Evolutionary conservation across 2,113 vertebrate species (phyloP).

Genomic region (Melanerpes formicivorus): DNA sequence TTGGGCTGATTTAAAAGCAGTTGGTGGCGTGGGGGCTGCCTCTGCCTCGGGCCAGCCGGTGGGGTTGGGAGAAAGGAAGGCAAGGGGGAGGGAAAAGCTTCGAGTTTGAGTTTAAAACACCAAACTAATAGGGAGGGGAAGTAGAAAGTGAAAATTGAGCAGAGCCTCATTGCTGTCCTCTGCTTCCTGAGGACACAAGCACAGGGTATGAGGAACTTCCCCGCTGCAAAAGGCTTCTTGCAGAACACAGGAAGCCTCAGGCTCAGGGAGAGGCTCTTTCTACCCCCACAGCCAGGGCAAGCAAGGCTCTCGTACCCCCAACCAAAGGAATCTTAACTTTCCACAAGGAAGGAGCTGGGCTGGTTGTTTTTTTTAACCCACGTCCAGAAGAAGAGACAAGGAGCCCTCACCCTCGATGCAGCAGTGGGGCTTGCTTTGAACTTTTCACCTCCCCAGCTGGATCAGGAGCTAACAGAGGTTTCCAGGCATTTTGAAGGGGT

Average conservation of each 20-base stretch:
- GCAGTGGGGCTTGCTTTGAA: background rate
- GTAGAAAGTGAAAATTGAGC: background rate
- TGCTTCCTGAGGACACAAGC: rapidly evolving
- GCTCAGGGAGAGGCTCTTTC: rapidly evolving
- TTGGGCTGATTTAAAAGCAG: rapidly evolving
- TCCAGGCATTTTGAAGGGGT: background rate
- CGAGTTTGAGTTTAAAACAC: background rate
- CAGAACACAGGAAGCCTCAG: background rate
- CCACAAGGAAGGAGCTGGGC: rapidly evolving
- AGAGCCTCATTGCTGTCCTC: background rate
- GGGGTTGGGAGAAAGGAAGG: background rate
- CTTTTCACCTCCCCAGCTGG: background rate
- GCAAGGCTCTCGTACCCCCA: background rate
- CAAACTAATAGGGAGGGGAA: background rate
- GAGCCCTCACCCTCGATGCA: background rate
- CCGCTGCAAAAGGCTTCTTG: background rate
- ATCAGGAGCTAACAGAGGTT: background rate
- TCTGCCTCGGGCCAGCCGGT: rapidly evolving
- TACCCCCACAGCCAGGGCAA: background rate
- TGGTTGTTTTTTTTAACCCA: background rate
- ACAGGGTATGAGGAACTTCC: background rate
- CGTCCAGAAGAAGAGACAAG: background rate
- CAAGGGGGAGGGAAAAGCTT: background rate
- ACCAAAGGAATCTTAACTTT: background rate
- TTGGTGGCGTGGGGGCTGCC: rapidly evolving